Evolutionary conservation across 2,113 vertebrate genomes (phyloP), one percentile per base, ranked within the genome.

Genomic region (Pelodiscus sinensis): DNA sequence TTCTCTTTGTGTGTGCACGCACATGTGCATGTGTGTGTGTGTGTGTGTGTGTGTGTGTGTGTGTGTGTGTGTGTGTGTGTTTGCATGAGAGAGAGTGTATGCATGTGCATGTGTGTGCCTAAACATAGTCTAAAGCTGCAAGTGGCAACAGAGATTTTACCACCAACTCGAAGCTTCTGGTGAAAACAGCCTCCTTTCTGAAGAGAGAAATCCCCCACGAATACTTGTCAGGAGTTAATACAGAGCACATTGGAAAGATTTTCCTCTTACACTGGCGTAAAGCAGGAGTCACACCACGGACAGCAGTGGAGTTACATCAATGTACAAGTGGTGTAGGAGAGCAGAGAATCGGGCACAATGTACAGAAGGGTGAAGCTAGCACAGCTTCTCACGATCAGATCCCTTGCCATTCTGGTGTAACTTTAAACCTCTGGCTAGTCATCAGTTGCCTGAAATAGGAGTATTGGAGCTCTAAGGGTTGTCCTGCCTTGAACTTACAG

Each of bases 371-470:
- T 14, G 90, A 95, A 12, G 71, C 51, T 81, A 79, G 77, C 62
- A 57, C 24, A 19, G 90, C 84, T 92, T 95, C 78, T 81, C 65
- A 90, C 2, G 18, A 22, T 65, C 55, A 91, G 85, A 79, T 83
- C 50, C 89, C 95, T 85, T 68, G 21, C 4, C 31, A 14, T 15
- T 44, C 65, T 52, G 27, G 27, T 85, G 62, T 82, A 75, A 79
- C 27, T 94, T 90, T 29, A 8, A 62, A 56, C 86, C 52, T 91
- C 21, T 6, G 60, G 78, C 79, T 65, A 16, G 79, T 92, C 51
- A 82, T 81, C 71, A 84, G n/a, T 88, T 68, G 73, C 44, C 80
- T 89, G 79, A 87, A 93, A 92, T 68, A 84, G 38, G 9, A 92
- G 80, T 91, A 92, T 54, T 89, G 55, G 50, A 80, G 15, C 44